A percentile compares a stretch with the other conserved stretches of the same genome.
Conservation (phyloP, 2,113 vertebrate species). For the Nothocercus nigrocapillus region DNA sequence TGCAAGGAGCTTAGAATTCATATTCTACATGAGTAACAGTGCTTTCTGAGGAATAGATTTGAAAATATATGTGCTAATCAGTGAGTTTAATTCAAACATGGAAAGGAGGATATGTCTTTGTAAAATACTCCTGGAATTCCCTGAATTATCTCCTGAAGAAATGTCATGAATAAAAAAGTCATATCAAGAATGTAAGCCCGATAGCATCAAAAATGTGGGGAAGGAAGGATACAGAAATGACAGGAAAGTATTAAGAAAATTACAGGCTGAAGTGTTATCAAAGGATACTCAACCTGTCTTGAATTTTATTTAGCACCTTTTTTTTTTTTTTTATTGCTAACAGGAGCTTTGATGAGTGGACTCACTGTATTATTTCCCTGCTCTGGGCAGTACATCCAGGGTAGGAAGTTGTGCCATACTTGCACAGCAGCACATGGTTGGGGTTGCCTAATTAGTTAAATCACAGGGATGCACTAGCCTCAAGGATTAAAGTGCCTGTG, state of each 20-base stretch:
- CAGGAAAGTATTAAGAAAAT: neutral
- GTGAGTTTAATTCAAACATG: neutral
- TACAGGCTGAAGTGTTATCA: neutral
- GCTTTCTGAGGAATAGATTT: neutral
- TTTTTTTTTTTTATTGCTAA: constrained; percentile 8
- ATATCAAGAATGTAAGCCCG: neutral
- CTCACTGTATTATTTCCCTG: neutral
- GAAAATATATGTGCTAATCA: neutral
- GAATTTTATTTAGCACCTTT: neutral
- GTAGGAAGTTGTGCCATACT: neutral
- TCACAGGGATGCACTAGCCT: neutral
- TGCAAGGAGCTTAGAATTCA: neutral
- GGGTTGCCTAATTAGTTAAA: constrained; percentile 10
- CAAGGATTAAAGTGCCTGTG: neutral
- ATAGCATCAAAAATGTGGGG: neutral
- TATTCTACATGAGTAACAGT: neutral
- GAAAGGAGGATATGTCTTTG: neutral
- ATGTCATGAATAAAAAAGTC: neutral
- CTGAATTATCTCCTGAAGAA: neutral
- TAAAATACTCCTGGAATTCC: neutral
- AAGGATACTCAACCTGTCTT: neutral
- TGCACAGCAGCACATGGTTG: neutral
- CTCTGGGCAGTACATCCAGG: neutral
- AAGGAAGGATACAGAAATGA: neutral
- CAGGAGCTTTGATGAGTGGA: neutral